phyloP scores from a whole-genome alignment of 2,113 vertebrate genomes.

The Gallinago paraguaiae region DNA sequence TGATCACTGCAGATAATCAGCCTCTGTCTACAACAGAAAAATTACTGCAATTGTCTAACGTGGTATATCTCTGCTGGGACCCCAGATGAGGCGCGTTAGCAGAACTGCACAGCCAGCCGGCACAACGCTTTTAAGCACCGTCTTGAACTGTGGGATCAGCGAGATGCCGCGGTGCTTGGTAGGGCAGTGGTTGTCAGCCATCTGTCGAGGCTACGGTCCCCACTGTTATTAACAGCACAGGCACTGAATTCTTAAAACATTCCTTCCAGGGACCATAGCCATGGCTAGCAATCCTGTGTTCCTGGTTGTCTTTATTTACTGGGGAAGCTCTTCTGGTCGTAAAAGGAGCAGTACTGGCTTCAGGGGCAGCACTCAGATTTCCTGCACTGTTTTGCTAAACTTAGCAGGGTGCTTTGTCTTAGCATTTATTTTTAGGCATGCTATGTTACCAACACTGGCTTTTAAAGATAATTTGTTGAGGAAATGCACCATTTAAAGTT shows the following conservation, averaged over 20 bases:
- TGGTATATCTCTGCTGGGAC: neutral
- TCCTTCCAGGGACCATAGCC: neutral
- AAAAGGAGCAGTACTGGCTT: neutral
- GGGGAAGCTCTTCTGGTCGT: neutral
- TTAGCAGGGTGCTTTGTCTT: neutral
- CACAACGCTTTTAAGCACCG: rapidly evolving
- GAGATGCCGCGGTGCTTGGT: neutral
- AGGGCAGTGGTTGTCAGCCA: neutral
- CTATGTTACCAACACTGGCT: neutral
- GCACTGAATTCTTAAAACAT: neutral
- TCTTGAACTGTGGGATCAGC: neutral
- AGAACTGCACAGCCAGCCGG: neutral
- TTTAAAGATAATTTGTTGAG: neutral
- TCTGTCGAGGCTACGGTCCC: neutral
- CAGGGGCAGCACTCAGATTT: neutral
- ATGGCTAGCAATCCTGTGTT: neutral
- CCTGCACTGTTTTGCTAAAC: neutral
- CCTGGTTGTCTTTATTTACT: neutral
- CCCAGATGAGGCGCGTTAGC: neutral
- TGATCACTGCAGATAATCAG: slow-evolving; percentile 32
- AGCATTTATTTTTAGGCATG: neutral
- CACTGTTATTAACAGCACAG: neutral
- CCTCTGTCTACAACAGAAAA: slow-evolving; percentile 3
- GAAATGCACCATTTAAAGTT: neutral
- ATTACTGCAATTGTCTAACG: neutral